Evolutionary conservation across 1,140 invertebrate species (phyloP).

Genomic region (Acromyrmex heyeri): DNA sequence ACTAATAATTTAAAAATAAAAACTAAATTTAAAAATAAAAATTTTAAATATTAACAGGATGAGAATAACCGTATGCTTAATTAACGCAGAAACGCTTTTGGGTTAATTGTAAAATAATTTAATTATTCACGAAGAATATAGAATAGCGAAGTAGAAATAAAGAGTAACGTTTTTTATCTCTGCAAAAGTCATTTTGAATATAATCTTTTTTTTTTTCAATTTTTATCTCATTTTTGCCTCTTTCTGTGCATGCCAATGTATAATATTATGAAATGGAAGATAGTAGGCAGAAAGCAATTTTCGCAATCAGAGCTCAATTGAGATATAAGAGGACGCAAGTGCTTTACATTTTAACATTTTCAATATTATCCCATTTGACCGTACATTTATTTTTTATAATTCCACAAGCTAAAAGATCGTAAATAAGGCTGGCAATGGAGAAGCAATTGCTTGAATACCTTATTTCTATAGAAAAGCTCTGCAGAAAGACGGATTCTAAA

Average conservation of each 20-base stretch:
- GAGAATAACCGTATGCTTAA: conserved; percentile 5
- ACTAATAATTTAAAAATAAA: conserved; percentile 42
- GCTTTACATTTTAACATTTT: conserved; percentile 10
- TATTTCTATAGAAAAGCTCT: neutral
- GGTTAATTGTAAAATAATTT: conserved; percentile 53
- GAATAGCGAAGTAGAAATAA: conserved; percentile 14
- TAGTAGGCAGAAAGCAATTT: conserved; percentile 20
- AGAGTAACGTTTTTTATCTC: conserved; percentile 37
- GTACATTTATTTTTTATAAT: neutral
- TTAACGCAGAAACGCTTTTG: conserved; percentile 41
- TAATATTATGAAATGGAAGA: conserved; percentile 17
- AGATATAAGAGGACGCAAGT: neutral
- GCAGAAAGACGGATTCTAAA: neutral
- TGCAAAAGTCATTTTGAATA: conserved; percentile 49
- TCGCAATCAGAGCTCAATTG: conserved; percentile 39
- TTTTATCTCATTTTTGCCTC: conserved; percentile 21
- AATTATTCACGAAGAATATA: conserved; percentile 51
- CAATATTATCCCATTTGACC: neutral
- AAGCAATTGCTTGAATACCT: neutral
- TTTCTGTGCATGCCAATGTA: neutral
- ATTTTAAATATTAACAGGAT: conserved; percentile 19
- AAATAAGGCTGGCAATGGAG: neutral
- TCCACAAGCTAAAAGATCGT: neutral
- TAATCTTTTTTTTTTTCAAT: conserved; percentile 23
- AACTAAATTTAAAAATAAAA: conserved; percentile 4